Base-by-base conservation (phyloP, 2,113 vertebrate genomes). In the Heterotis niloticus region DNA sequence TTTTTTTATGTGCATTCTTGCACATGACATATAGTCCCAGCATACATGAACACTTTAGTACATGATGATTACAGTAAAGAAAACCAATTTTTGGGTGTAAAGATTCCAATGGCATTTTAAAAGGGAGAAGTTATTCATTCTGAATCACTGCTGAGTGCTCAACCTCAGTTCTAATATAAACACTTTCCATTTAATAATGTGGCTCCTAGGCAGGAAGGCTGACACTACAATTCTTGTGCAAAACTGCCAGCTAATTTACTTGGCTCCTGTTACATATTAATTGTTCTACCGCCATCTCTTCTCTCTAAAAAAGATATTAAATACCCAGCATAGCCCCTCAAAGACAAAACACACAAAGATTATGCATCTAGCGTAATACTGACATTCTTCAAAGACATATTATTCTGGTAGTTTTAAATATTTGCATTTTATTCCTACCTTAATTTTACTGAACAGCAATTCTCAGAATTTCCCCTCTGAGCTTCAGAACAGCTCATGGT, bases 51-150 rank as follows among this genome's bases (percentile, higher is more conserved):
- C 7, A 23, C 51, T 77, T 77, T 76, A 74, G 76, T 82, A 71
- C 74, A 74, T 62, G 57, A 78, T 77, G 26, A 66, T 64, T 29
- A 67, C 82, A 75, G 82, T 80, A 68, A 69, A 80, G 79, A 80
- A 24, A 51, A 81, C 57, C 80, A 81, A 62, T 83, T 69, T 73
- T 81, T 23, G 79, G 78, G 76, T 78, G 52, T 79, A 70, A 60
- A 71, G 28, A 81, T 85, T 85, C 79, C 83, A 81, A 83, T 82
- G 82, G 84, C 68, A 79, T 74, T 81, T 72, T 70, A 52, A 72
- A 70, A 60, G 20, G 65, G 24, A 76, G n/a, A 67, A 72, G 68
- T 76, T 67, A 68, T 77, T 74, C 56, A 64, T 66, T 82, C 72
- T 59, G 64, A 73, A 74, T 73, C 14, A 71, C 76, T 77, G 76